phyloP scores from a whole-genome alignment of 2,113 vertebrate genomes.

The Crotalus helleri region DNA sequence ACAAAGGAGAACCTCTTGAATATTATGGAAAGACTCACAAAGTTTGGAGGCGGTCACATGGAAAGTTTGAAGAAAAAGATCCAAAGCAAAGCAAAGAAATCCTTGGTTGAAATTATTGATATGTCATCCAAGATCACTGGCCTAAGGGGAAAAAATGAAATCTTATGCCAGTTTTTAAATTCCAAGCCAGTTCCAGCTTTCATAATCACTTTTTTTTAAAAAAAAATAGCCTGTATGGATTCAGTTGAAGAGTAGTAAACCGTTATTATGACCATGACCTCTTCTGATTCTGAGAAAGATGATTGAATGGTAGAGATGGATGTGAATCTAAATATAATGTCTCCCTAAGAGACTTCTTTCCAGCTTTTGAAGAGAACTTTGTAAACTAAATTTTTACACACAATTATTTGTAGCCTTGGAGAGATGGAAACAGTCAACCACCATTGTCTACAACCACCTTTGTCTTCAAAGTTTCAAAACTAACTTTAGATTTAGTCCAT shows the following conservation, averaged over 20 bases:
- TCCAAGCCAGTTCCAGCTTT: neutral
- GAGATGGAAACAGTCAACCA: neutral
- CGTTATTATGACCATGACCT: neutral
- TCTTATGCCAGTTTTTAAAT: neutral
- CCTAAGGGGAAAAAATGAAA: neutral
- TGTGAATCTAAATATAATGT: neutral
- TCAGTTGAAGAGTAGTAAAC: neutral
- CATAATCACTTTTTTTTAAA: neutral
- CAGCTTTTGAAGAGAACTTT: neutral
- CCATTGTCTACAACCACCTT: neutral
- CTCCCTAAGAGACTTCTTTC: neutral
- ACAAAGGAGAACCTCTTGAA: neutral
- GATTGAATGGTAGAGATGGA: neutral
- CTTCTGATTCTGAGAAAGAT: neutral
- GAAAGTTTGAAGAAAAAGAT: neutral
- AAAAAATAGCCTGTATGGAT: neutral
- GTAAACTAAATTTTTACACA: neutral
- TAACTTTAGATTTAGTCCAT: neutral
- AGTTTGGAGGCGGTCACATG: neutral
- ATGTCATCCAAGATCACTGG: neutral
- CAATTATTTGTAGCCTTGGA: neutral
- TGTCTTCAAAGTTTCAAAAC: neutral
- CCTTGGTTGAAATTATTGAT: neutral
- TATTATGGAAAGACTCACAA: neutral
- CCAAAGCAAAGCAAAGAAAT: neutral